Conservation (phyloP, 2,113 vertebrate genomes). For the Physeter macrocephalus region DNA sequence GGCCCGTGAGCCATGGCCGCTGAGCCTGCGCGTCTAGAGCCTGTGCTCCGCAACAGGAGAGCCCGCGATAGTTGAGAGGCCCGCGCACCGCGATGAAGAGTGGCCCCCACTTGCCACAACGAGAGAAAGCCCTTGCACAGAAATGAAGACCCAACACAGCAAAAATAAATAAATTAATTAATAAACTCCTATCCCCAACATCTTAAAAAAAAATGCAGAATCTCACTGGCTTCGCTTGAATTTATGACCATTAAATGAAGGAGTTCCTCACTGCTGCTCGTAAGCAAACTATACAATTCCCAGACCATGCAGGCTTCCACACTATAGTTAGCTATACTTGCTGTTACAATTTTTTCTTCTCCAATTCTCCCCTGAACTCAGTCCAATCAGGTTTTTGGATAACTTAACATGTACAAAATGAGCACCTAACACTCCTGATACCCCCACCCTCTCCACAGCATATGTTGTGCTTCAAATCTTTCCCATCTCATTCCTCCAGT, state of each 20-base stretch:
- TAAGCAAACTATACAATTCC: background rate
- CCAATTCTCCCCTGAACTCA: background rate
- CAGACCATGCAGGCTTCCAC: background rate
- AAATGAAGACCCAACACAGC: too few relatives aligned
- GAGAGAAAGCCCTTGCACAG: too few relatives aligned
- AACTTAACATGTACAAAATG: background rate
- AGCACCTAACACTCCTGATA: background rate
- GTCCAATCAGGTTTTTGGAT: background rate
- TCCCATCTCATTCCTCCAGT: background rate
- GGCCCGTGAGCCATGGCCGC: too few relatives aligned
- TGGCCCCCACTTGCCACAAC: too few relatives aligned
- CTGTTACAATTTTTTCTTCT: background rate
- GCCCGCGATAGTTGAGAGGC: too few relatives aligned
- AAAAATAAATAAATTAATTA: too few relatives aligned
- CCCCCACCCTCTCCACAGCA: background rate
- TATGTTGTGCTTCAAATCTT: background rate
- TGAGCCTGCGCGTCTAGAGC: too few relatives aligned
- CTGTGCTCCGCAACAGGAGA: too few relatives aligned
- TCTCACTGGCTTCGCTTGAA: background rate
- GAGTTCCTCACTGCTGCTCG: background rate
- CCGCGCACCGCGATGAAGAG: too few relatives aligned
- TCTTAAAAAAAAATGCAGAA: background rate
- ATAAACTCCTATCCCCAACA: too few relatives aligned
- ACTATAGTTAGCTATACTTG: background rate
- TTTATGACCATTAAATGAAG: background rate